These are phyloP conservation scores for Stegodyphus mimosarum DNA, from an alignment of 1,140 invertebrate genomes.

Conservation along the genomic window DNA sequence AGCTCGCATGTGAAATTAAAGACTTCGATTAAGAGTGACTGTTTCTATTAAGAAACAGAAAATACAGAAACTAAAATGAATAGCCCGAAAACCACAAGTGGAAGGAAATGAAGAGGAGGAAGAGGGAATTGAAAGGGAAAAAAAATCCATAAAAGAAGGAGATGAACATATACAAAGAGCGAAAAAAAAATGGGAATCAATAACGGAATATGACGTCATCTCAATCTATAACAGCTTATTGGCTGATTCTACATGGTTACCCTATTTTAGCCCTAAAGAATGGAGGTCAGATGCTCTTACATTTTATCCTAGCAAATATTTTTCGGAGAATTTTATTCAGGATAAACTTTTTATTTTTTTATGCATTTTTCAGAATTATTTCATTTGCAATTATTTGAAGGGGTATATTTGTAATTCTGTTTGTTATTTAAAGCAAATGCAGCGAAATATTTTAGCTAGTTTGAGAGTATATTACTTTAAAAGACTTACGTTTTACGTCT, in stretches of 20 bases:
- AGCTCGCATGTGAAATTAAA: too few relatives aligned
- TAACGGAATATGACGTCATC: conserved; percentile 9
- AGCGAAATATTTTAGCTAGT: too few relatives aligned
- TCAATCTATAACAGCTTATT: background rate
- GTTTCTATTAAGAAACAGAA: background rate
- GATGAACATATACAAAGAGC: background rate
- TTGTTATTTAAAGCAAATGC: too few relatives aligned
- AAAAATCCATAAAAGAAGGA: background rate
- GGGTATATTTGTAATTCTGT: too few relatives aligned
- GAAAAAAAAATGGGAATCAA: conserved; percentile 10
- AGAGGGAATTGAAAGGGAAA: background rate
- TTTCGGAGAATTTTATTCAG: too few relatives aligned
- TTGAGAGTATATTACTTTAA: too few relatives aligned
- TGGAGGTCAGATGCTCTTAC: background rate
- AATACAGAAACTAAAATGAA: background rate
- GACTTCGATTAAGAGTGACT: too few relatives aligned
- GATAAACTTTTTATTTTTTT: too few relatives aligned
- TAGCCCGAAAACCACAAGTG: background rate
- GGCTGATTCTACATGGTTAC: background rate
- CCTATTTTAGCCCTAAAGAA: background rate
- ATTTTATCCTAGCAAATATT: too few relatives aligned
- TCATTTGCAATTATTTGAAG: too few relatives aligned
- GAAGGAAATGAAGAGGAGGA: background rate
- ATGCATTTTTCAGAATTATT: too few relatives aligned
- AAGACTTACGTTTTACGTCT: too few relatives aligned